Conservation (phyloP, 2,797 vertebrate genomes). For the Peromyscus aztecus region DNA sequence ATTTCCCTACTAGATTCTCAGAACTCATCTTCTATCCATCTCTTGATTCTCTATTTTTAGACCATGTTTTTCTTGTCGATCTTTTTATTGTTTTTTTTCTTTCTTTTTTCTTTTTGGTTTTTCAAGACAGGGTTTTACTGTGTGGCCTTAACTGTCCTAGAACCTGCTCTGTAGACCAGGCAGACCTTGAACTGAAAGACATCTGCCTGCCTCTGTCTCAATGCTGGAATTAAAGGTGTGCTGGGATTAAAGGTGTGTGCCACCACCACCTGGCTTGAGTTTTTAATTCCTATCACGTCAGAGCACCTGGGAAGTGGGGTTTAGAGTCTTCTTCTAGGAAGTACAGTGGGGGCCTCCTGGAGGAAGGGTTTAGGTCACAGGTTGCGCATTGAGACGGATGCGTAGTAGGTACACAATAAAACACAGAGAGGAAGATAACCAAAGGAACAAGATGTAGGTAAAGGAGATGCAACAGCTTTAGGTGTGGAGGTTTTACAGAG, state of each 20-base stretch:
- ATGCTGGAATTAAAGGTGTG: neutral
- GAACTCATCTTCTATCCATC: neutral
- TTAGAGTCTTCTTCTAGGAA: neutral
- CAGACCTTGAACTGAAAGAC: neutral
- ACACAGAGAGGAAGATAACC: too few species aligned
- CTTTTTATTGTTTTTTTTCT: neutral
- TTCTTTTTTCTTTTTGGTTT: neutral
- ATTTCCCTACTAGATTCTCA: constrained; percentile 6
- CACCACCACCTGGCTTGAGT: neutral
- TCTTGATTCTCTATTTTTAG: neutral
- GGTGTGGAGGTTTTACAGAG: neutral
- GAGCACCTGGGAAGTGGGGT: neutral
- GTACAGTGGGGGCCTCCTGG: neutral
- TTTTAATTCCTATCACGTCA: neutral
- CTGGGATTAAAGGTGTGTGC: neutral
- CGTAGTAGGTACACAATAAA: neutral
- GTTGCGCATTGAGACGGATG: neutral
- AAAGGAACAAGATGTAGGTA: neutral
- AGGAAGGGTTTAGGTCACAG: neutral
- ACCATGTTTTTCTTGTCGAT: neutral
- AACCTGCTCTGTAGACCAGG: neutral
- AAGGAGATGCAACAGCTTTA: neutral
- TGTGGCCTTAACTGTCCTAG: neutral
- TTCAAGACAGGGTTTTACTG: neutral
- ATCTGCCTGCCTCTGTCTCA: neutral